Base-by-base conservation (phyloP, 1,140 invertebrate genomes). In the Calycopis cecrops region DNA sequence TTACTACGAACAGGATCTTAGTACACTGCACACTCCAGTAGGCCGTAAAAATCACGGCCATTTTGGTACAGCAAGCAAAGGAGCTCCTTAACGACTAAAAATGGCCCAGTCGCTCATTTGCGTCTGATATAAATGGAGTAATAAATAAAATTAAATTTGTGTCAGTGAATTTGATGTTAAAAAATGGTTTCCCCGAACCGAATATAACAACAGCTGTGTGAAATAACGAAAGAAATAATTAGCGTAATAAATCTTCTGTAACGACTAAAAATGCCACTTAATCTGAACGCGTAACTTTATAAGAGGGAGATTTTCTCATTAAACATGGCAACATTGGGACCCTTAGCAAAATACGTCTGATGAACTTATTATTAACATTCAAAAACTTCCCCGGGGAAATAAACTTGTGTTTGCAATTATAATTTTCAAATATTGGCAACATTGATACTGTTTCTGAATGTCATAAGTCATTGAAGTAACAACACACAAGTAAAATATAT, bases 191-290 rank as follows among this genome's bases (percentile, higher is more conserved):
- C 40, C 40, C 17, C 16, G 14, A 44, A 16, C 3, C 40, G 40
- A 44, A 44, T 28, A 28, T 2, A 28, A 28, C 21, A 28, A 16
- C 40, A 44, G 40, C 40, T 44, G 40, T 9, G 40, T 9, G 14
- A 16, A 44, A 16, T 44, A 28, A 28, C 21, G 21, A 2, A 44
- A 44, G 14, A 17, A 44, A 44, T 44, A 44, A 44, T 44, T 44
- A 44, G 14, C 17, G 12, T 9, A 44, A 44, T 44, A 44, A 44
- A 44, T 44, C 40, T 44, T 14, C 3, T 16, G 12, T n/a, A 40
- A 40, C 38, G 38, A 40, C 38, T n/a, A 40, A 40, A 40, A 40
- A 40, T 40, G 16, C 38, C 38, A 40, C 12, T 40, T 44, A 16
- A 17, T 14, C 40, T 14, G 7, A 44, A 44, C 14, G 40, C 40